A percentile compares a stretch with the other conserved stretches of the same genome.
These are phyloP conservation scores for Orussus abietinus DNA, from an alignment of 1,140 invertebrate genomes.

Conservation along the genomic window DNA sequence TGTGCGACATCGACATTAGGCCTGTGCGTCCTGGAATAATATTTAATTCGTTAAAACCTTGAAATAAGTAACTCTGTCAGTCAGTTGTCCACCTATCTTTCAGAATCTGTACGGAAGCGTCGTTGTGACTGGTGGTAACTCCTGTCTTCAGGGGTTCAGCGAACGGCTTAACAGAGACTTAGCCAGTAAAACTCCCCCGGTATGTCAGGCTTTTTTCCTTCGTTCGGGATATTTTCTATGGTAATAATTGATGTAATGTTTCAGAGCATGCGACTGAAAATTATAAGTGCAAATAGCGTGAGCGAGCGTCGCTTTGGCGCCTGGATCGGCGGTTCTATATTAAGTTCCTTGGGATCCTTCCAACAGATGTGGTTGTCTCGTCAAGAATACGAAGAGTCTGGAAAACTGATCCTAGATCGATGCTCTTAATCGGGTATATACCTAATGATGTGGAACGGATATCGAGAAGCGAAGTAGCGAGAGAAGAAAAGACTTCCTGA, in stretches of 20 bases:
- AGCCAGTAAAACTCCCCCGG: constrained; percentile 77
- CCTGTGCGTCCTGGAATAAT: no score
- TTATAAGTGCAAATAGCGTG: constrained; percentile 77
- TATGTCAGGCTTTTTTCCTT: constrained; percentile 34
- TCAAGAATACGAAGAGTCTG: constrained; percentile 93
- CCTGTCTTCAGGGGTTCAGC: constrained; percentile 71
- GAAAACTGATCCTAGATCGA: constrained; percentile 86
- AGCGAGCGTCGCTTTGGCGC: constrained; percentile 86
- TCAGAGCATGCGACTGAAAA: constrained; percentile 79
- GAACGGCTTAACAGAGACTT: constrained; percentile 85
- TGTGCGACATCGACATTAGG: constrained; percentile 92
- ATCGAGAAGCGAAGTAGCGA: no score
- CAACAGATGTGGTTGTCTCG: constrained; percentile 98
- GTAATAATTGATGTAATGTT: no score
- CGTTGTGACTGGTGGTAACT: constrained; percentile 86
- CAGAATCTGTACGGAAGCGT: constrained; percentile 78
- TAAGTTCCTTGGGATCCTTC: constrained; percentile 92
- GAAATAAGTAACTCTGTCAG: constrained; percentile 55
- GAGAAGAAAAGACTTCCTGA: no score
- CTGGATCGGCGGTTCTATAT: constrained; percentile 95
- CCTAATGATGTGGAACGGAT: no score
- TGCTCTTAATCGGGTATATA: constrained; percentile 34
- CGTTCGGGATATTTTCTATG: constrained; percentile 6
- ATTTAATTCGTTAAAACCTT: no score
- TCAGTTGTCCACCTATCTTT: constrained; percentile 33